Base-by-base conservation (phyloP, 2,113 vertebrate genomes). In the Spermophilus dauricus region DNA sequence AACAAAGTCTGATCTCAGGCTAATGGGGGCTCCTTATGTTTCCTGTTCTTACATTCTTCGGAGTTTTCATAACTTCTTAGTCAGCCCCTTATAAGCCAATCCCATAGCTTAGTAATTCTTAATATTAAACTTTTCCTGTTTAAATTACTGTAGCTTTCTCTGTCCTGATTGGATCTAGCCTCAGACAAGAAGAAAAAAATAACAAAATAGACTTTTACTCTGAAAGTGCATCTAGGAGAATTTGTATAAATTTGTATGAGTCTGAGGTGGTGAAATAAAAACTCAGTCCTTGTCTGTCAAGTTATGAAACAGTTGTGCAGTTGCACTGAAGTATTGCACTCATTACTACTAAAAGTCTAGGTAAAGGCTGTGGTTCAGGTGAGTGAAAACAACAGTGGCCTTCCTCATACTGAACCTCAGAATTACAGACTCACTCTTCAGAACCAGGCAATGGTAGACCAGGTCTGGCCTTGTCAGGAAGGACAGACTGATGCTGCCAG, bases 161-260 rank as follows among this genome's bases (percentile, higher is more conserved):
- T 93, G 77, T 78, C 58, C 70, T 53, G 28, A 76, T 26, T 53
- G 42, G 34, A 12, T 82, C n/a, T 61, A 93, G 39, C 56, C 9
- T 70, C 48, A 75, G 17, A 86, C 2, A 45, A 63, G 34, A 78
- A 61, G n/a, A 30, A 69, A 76, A 89, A 45, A 67, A 32, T 26
- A 63, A 75, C 8, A 90, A 86, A 95, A 86, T 8, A 75, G n/a
- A 65, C 45, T n/a, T 72, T 95, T 83, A 87, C 61, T 84, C 70
- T 84, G 22, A 85, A 63, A 53, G 8, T 61, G 12, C 48, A 51
- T 24, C 13, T 48, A 56, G 61, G 67, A 76, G 16, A 61, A 69
- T 86, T 67, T 48, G 20, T 45, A 73, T 67, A 81, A 58, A 90
- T n/a, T 39, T 87, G 14, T 73, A 56, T 17, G 32, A 86, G 5